These are phyloP conservation scores for Uloborus diversus DNA, from an alignment of 1,140 invertebrate genomes.

Conservation along the genomic window DNA sequence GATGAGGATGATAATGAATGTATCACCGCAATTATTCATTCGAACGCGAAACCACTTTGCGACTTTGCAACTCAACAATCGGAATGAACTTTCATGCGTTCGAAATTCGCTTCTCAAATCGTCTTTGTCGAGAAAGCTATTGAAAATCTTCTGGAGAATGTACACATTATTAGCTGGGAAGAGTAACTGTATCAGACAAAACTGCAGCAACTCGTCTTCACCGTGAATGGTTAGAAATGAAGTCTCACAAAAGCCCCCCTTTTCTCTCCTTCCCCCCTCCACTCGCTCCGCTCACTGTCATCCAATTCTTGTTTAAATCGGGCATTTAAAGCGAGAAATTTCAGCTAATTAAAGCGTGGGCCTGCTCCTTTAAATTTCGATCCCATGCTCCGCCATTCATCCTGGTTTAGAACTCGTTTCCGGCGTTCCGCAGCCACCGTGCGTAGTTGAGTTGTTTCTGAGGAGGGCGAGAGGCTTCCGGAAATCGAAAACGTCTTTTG, in stretches of 20 bases:
- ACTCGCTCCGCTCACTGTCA: too few relatives aligned
- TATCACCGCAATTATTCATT: too few relatives aligned
- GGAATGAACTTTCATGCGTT: neutral
- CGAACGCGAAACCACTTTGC: too few relatives aligned
- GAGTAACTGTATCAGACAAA: neutral
- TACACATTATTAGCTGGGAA: constrained; percentile 22
- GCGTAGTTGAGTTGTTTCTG: constrained; percentile 1
- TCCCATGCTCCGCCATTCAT: neutral
- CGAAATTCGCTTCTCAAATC: neutral
- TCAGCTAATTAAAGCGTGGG: constrained; percentile 32
- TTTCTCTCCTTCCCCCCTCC: too few relatives aligned
- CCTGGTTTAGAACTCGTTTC: neutral
- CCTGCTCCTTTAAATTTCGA: constrained; percentile 25
- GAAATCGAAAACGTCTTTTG: constrained; percentile 35
- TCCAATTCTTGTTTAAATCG: constrained; percentile 44
- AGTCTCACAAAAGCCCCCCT: constrained; percentile 19
- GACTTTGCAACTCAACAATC: too few relatives aligned
- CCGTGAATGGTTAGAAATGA: constrained; percentile 24
- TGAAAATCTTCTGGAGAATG: constrained; percentile 24
- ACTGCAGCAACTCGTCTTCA: neutral
- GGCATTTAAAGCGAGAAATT: constrained; percentile 43
- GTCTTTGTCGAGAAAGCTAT: neutral
- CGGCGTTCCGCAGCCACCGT: neutral
- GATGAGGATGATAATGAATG: too few relatives aligned
- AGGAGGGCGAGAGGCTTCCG: neutral